Evolutionary conservation across 1,140 invertebrate species (phyloP), one percentile per base, ranked within the genome.

Genomic region (Latrodectus geometricus): DNA sequence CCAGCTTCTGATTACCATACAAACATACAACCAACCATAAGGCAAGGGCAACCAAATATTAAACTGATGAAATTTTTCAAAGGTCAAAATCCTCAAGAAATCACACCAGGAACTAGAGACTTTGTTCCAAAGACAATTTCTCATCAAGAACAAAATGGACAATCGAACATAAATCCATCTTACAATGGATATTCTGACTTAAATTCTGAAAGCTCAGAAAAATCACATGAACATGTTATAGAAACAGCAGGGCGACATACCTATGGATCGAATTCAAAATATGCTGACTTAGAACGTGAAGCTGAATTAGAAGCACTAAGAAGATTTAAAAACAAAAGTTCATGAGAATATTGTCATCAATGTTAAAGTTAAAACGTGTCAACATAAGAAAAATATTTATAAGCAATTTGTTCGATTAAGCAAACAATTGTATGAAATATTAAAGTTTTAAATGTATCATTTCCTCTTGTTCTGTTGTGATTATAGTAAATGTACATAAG

Each of bases 241-340:
- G 68, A 65, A 23, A 52, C 14, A 20, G 69, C 68, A 15, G 50
- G 15, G 35, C 7, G 35, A 48, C n/a, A 21, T 35, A 48, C 15
- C 12, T 3, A 15, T 11, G 77, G 1, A 5, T 9, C 9, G 17
- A 35, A 81, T 17, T 52, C 78, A 11, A 70, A 70, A 17, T 72
- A 81, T 35, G 48, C 48, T 7, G 52, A 20, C 12, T 52, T 86
- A 14, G 83, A 86, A 49, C 77, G 15, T 56, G 83, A 74, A 15
- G 83, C 66, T 4, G 83, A 86, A 78, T 49, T 86, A n/a, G 54
- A 69, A 61, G 83, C 83, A 35, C 66, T 76, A 21, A 52, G 56
- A 54, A 77, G 68, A 49, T 11, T 86, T 17, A 52, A 72, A 52
- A 86, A 50, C 15, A 77, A 73, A 17, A 35, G 35, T 35, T 35